Percentiles rank a stretch among this genome's conserved stretches.
Evolutionary conservation across 2,113 vertebrate species (phyloP).

Genomic region (Scomber japonicus): DNA sequence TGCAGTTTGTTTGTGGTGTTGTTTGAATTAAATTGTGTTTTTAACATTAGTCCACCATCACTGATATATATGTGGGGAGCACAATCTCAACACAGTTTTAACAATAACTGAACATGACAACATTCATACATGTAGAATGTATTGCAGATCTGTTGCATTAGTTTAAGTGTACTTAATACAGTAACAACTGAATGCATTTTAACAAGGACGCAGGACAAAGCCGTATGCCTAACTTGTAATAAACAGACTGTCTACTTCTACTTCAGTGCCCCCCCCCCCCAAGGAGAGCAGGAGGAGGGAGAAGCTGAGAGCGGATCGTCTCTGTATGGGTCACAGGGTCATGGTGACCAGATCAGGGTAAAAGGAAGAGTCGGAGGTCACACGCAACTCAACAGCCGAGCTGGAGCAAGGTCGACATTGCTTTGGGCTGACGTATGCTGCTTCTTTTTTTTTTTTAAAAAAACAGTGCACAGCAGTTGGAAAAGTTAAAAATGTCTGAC

Average conservation of each 20-base stretch:
- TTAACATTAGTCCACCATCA: background rate
- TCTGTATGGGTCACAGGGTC: slow-evolving; percentile 35
- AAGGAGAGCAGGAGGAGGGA: background rate
- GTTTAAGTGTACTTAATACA: background rate
- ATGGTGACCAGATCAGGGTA: slow-evolving; percentile 38
- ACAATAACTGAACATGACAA: too few relatives aligned
- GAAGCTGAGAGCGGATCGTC: slow-evolving; percentile 21
- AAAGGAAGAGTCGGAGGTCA: slow-evolving; percentile 5
- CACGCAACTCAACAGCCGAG: slow-evolving; percentile 20
- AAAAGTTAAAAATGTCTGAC: background rate
- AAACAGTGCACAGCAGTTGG: background rate
- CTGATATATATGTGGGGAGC: background rate
- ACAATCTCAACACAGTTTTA: background rate
- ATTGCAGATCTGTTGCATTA: background rate
- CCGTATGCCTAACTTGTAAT: background rate
- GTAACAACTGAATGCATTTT: background rate
- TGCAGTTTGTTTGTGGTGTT: too few relatives aligned
- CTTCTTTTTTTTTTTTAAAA: background rate
- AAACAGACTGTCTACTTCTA: slow-evolving; percentile 1
- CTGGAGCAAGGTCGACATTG: background rate
- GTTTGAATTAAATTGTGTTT: too few relatives aligned
- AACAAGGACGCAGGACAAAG: background rate
- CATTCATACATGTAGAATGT: too few relatives aligned
- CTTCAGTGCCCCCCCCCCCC: background rate
- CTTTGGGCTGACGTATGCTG: background rate